phyloP scores from a whole-genome alignment of 2,797 vertebrate genomes.

The Acanthornis magna region DNA sequence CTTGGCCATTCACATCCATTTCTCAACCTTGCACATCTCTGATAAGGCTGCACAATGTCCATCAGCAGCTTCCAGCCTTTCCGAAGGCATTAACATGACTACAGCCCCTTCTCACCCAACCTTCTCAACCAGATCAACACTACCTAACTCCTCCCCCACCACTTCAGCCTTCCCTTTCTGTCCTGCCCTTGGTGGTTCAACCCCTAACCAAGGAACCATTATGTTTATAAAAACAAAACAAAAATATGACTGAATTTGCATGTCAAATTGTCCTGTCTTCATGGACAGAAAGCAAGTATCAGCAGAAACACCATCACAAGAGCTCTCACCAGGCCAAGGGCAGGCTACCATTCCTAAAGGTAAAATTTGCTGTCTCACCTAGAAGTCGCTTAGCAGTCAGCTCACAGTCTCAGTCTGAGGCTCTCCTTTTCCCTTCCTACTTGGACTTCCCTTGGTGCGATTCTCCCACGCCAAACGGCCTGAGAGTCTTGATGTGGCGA shows the following conservation, averaged over 20 bases:
- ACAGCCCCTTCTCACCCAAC: not conserved
- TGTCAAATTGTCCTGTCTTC: not conserved
- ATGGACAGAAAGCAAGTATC: not conserved
- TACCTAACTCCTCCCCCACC: not conserved
- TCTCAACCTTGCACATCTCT: not conserved
- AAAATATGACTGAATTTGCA: not conserved
- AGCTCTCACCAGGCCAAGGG: not conserved
- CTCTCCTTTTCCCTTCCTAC: not conserved
- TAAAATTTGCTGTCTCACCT: not conserved
- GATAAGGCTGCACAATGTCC: not conserved
- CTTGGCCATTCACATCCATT: not conserved
- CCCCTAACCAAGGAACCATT: not conserved
- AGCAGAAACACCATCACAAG: not conserved
- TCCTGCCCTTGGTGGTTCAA: not conserved
- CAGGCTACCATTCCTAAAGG: not conserved
- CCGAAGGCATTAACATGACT: not conserved
- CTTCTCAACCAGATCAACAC: not conserved
- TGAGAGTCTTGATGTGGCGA: not conserved
- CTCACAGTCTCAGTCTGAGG: not conserved
- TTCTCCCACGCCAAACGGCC: not conserved
- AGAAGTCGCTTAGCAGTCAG: not conserved
- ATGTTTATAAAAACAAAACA: not conserved
- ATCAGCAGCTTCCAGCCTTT: not conserved
- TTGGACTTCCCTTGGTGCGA: not conserved
- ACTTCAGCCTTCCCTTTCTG: not conserved